phyloP scores from a whole-genome alignment of 2,888 invertebrate species.

The Copidosoma aretas region DNA sequence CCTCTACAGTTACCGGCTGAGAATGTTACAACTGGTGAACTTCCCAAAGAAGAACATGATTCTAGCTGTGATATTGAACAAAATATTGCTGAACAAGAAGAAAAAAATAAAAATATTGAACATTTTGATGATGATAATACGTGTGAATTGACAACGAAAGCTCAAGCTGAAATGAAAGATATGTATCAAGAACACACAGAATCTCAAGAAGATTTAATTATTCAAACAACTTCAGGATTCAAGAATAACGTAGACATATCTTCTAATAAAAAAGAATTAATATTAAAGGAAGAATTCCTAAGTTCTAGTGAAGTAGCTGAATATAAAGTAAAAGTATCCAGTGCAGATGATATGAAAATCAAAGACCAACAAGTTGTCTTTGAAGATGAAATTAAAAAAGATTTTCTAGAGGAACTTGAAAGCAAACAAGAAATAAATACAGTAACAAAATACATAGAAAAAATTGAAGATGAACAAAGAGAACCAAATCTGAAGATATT shows the following conservation, averaged over 20 bases:
- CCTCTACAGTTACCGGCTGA: conserved; percentile 3
- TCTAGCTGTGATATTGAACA: neutral
- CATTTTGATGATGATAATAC: neutral
- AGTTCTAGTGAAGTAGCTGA: too few relatives aligned
- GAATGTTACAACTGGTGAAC: neutral
- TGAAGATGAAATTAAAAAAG: neutral
- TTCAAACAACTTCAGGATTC: neutral
- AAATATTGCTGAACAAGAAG: neutral
- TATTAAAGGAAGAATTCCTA: too few relatives aligned
- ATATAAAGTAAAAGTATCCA: too few relatives aligned
- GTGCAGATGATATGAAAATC: too few relatives aligned
- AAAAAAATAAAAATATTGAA: neutral
- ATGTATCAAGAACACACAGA: neutral
- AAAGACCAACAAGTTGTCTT: too few relatives aligned
- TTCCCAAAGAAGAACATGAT: neutral
- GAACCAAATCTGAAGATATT: neutral
- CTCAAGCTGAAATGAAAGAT: neutral
- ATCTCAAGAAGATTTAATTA: too few relatives aligned
- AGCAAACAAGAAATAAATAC: neutral
- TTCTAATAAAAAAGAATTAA: neutral
- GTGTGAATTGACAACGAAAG: neutral
- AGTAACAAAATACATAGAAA: neutral
- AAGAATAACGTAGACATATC: neutral
- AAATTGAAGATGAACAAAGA: neutral
- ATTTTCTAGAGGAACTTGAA: neutral